phyloP scores from a whole-genome alignment of 1,140 invertebrate genomes.

The Odontomachus brunneus region DNA sequence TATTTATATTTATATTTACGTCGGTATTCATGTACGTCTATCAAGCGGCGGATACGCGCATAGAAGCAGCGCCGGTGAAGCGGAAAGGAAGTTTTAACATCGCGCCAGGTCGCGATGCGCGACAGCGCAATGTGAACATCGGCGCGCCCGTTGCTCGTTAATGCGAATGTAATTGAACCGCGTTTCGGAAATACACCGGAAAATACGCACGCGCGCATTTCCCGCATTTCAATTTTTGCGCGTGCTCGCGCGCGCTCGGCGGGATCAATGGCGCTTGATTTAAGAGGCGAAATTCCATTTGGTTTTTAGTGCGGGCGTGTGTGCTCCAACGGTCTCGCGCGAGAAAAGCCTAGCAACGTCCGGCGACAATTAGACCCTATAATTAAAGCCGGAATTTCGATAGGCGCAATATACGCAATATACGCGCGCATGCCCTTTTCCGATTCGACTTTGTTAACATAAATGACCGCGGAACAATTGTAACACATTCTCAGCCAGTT shows the following conservation, averaged over 20 bases:
- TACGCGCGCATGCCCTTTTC: constrained; percentile 35
- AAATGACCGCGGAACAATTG: constrained; percentile 17
- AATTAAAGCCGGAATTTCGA: constrained; percentile 66
- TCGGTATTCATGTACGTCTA: constrained; percentile 15
- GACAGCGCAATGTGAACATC: not conserved
- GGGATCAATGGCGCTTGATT: constrained; percentile 60
- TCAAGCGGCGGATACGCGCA: constrained; percentile 25
- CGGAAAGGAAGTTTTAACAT: not conserved
- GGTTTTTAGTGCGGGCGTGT: not conserved
- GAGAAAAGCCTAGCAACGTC: constrained; percentile 51
- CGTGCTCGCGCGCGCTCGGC: not conserved
- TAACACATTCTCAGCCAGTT: no score
- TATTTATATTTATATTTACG: constrained; percentile 46
- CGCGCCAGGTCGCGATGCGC: not conserved
- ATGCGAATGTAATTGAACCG: constrained; percentile 31
- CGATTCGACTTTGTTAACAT: constrained; percentile 38
- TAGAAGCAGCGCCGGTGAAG: constrained; percentile 37
- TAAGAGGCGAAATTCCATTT: constrained; percentile 59
- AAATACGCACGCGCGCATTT: constrained; percentile 25
- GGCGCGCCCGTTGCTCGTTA: constrained; percentile 13
- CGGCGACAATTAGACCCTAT: constrained; percentile 66
- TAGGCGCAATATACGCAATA: constrained; percentile 26
- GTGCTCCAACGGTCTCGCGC: constrained; percentile 13
- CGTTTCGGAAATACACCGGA: constrained; percentile 8
- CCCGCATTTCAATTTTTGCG: constrained; percentile 43